These are phyloP conservation scores for Cassiopea andromeda DNA, from an alignment of 30 jellyfish, hydroid and myxozoan genomes.

Conservation along the genomic window DNA sequence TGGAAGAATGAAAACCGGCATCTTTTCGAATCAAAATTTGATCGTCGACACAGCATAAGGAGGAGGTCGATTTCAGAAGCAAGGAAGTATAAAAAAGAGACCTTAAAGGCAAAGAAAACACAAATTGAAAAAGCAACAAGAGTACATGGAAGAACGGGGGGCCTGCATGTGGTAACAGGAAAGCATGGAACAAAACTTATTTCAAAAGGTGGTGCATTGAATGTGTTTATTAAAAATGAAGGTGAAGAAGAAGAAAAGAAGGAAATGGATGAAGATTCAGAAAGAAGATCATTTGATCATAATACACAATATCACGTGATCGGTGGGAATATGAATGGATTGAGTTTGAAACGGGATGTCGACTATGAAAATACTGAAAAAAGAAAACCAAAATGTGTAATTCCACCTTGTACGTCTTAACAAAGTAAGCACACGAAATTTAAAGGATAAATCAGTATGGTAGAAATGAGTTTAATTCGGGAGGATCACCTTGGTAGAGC, in stretches of 20 bases:
- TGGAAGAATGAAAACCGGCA: conserved; percentile 65
- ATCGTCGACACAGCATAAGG: conserved; percentile 4
- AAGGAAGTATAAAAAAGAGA: conserved; percentile 34
- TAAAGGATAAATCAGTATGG: too few species aligned
- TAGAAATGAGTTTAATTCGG: too few species aligned
- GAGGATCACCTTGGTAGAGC: neutral
- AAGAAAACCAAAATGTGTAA: conserved; percentile 7
- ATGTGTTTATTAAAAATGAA: conserved; percentile 69
- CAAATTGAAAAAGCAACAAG: conserved; percentile 69
- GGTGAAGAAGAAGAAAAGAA: neutral
- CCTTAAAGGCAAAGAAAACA: conserved; percentile 47
- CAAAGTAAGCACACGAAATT: neutral
- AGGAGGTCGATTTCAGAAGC: conserved; percentile 28
- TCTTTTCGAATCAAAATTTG: conserved; percentile 25
- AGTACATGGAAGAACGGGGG: conserved; percentile 86
- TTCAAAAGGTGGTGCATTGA: conserved; percentile 74
- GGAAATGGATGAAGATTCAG: conserved; percentile 34
- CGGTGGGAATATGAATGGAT: conserved; percentile 32
- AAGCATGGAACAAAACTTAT: conserved; percentile 70
- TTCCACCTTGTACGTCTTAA: conserved; percentile 39
- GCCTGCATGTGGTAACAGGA: conserved; percentile 65
- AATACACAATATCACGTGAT: conserved; percentile 39
- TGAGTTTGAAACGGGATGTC: conserved; percentile 45
- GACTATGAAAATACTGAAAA: too few species aligned
- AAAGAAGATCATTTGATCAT: conserved; percentile 28